Conservation (phyloP, 2,797 vertebrate species). For the Florisuga fusca region DNA sequence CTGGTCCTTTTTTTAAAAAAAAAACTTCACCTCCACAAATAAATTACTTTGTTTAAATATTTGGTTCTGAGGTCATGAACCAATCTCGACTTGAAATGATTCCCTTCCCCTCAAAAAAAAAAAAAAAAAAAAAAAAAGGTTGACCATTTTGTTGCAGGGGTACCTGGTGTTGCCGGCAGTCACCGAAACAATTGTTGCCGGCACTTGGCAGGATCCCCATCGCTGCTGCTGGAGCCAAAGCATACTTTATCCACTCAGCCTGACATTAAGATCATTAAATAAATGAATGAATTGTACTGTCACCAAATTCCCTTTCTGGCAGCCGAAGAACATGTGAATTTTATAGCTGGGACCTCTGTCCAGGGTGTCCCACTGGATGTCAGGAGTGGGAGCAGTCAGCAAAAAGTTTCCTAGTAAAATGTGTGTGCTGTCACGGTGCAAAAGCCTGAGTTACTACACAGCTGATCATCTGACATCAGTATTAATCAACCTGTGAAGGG, state of each 20-base stretch:
- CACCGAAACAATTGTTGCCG: not conserved
- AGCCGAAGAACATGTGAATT: not conserved
- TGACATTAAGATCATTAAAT: slow-evolving; percentile 41
- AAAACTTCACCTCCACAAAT: not conserved
- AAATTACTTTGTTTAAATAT: not conserved
- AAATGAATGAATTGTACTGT: slow-evolving; percentile 46
- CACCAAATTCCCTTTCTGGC: slow-evolving; percentile 34
- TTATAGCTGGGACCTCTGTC: not conserved
- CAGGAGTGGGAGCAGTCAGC: not conserved
- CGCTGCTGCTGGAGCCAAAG: slow-evolving; percentile 12
- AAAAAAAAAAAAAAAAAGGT: no score
- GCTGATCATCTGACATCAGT: not conserved
- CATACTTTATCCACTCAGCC: slow-evolving; percentile 16
- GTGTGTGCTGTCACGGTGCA: not conserved
- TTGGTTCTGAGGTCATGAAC: not conserved
- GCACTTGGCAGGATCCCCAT: not conserved
- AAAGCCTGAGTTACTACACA: not conserved
- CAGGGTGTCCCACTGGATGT: not conserved
- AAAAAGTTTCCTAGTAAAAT: slow-evolving; percentile 30
- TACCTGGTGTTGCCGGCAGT: not conserved
- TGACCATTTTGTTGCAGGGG: not conserved
- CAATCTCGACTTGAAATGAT: not conserved
- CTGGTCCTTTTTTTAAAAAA: no score
- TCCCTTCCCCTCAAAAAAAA: not conserved
- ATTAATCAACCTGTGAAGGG: not conserved